phyloP scores from a whole-genome alignment of 2,888 invertebrate species.

The Drosophila putrida region DNA sequence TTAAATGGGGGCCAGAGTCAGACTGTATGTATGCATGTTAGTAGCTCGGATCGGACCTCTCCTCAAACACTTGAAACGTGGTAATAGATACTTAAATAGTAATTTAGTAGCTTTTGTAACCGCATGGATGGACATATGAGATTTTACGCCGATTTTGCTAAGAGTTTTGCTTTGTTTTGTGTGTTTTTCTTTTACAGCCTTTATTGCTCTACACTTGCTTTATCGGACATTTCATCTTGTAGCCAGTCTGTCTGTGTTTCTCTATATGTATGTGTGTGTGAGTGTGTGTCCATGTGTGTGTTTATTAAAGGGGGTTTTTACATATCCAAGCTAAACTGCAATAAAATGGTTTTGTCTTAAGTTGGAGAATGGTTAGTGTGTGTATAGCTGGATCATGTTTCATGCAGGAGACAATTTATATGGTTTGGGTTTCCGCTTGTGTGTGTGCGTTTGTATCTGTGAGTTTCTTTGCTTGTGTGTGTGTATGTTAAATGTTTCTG shows the following conservation, averaged over 20 bases:
- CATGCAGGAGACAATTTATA: conserved; percentile 69
- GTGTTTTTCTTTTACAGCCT: conserved; percentile 45
- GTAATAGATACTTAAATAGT: conserved; percentile 81
- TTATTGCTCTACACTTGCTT: conserved; percentile 70
- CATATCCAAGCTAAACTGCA: conserved; percentile 68
- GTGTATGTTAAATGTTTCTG: conserved; percentile 14
- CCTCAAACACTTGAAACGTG: conserved; percentile 65
- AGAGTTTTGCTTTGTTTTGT: conserved; percentile 37
- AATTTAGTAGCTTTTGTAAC: conserved; percentile 77
- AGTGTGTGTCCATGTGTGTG: conserved; percentile 13
- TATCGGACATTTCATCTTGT: conserved; percentile 75
- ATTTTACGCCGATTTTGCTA: conserved; percentile 72
- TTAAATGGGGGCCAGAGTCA: conserved; percentile 40
- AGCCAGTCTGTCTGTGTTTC: conserved; percentile 43
- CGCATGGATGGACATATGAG: conserved; percentile 76
- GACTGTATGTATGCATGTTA: too few species aligned
- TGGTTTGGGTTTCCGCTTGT: conserved; percentile 30
- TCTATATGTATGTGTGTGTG: not conserved
- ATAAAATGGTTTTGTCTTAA: conserved; percentile 65
- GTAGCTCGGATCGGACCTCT: conserved; percentile 19
- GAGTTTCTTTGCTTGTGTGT: conserved; percentile 1
- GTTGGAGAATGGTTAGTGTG: conserved; percentile 3
- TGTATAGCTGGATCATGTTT: conserved; percentile 65
- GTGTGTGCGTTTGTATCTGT: conserved; percentile 1
- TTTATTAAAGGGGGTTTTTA: conserved; percentile 40